These are phyloP conservation scores for Aldrovandia affinis DNA, from an alignment of 2,797 vertebrate species.

Conservation along the genomic window DNA sequence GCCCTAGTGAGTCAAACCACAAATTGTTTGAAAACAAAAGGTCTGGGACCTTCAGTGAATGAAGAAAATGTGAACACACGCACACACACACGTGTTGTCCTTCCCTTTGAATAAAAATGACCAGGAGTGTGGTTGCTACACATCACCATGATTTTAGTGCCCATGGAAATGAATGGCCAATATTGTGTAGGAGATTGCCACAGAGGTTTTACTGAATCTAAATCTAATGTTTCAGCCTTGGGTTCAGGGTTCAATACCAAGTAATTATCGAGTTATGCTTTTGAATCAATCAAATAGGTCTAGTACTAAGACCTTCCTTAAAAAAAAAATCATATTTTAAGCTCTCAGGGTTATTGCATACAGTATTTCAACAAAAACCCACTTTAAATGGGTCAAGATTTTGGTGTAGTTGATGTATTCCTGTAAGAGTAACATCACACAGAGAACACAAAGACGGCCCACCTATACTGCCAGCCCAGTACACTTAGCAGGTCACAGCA, in stretches of 20 bases:
- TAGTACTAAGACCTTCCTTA: neutral
- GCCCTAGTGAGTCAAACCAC: neutral
- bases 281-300: neutral
- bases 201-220: too few species aligned
- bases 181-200: neutral
- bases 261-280: neutral
- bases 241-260: neutral
- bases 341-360: neutral
- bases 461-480: neutral
- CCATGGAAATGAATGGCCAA: too few species aligned
- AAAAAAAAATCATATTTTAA: neutral
- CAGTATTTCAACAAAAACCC: neutral
- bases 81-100: neutral
- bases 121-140: neutral
- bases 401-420: too few species aligned
- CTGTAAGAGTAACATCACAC: neutral
- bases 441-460: neutral
- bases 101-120: neutral
- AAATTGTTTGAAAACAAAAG: neutral
- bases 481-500: neutral
- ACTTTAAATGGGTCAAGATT: too few species aligned
- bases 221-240: too few species aligned
- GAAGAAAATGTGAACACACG: neutral
- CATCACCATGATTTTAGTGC: neutral
- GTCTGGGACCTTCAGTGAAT: neutral